Conservation (phyloP, 2,113 vertebrate species). For the Geococcyx californianus region DNA sequence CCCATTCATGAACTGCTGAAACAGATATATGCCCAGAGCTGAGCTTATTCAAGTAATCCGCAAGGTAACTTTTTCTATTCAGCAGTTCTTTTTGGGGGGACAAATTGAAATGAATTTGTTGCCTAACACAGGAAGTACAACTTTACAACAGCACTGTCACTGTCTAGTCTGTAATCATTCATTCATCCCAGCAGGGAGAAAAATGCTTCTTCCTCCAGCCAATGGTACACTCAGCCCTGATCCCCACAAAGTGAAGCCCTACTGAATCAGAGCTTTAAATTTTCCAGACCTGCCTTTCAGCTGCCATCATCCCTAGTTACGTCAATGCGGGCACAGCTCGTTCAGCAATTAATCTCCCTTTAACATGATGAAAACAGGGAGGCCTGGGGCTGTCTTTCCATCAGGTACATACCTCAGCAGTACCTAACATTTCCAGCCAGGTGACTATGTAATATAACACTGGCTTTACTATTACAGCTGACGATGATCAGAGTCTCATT, state of each 20-base stretch:
- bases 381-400: background rate
- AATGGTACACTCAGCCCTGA: background rate
- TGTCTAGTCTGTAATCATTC: background rate
- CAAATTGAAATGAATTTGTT: background rate
- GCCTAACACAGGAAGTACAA: background rate
- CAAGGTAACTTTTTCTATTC: background rate
- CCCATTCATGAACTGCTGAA: background rate
- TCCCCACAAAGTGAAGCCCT: fast-evolving
- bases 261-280: background rate
- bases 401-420: background rate
- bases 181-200: background rate
- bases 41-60: background rate
- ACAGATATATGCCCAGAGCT: background rate
- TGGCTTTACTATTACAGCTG: background rate
- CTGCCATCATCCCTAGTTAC: background rate
- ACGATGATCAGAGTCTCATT: background rate
- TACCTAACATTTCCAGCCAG: background rate
- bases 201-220: background rate
- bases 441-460: fast-evolving
- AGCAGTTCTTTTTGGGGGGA: background rate
- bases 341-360: background rate
- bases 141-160: background rate
- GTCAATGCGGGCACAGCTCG: background rate
- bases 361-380: background rate
- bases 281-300: background rate